These are phyloP conservation scores for Drosophila incognita DNA, from an alignment of 2,888 invertebrate genomes.

Conservation along the genomic window DNA sequence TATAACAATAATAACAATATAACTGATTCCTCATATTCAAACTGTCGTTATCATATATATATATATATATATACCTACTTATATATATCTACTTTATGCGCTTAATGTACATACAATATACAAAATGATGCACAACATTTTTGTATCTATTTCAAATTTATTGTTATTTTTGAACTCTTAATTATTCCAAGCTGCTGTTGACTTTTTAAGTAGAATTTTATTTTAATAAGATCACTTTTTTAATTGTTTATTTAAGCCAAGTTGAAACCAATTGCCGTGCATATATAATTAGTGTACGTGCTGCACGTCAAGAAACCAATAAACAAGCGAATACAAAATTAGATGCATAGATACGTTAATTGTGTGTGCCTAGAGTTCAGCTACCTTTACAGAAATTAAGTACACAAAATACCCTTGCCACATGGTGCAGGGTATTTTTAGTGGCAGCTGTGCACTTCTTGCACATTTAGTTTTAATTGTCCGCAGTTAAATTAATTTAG, in stretches of 20 bases:
- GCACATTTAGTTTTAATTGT: constrained; percentile 45
- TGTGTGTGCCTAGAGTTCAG: not conserved
- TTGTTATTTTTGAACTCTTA: not conserved
- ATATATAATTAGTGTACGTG: not conserved
- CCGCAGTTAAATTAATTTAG: constrained; percentile 42
- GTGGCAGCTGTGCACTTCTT: constrained; percentile 49
- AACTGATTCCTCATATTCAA: not conserved
- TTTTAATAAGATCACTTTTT: not conserved
- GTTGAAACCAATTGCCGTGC: not conserved
- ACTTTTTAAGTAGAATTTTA: not conserved
- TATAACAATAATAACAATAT: not conserved
- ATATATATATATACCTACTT: not conserved
- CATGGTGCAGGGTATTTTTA: constrained; percentile 5
- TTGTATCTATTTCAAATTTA: not conserved
- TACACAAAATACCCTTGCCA: not conserved
- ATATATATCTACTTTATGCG: not conserved
- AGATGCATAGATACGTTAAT: not conserved
- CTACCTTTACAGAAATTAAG: rapidly evolving
- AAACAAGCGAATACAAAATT: not conserved
- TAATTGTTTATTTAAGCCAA: not conserved
- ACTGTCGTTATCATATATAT: not conserved
- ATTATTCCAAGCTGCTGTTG: not conserved
- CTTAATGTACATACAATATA: not conserved
- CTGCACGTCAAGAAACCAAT: not conserved
- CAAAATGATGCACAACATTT: not conserved